These are phyloP conservation scores for Acomys russatus DNA, from an alignment of 2,797 vertebrate species.

Conservation along the genomic window DNA sequence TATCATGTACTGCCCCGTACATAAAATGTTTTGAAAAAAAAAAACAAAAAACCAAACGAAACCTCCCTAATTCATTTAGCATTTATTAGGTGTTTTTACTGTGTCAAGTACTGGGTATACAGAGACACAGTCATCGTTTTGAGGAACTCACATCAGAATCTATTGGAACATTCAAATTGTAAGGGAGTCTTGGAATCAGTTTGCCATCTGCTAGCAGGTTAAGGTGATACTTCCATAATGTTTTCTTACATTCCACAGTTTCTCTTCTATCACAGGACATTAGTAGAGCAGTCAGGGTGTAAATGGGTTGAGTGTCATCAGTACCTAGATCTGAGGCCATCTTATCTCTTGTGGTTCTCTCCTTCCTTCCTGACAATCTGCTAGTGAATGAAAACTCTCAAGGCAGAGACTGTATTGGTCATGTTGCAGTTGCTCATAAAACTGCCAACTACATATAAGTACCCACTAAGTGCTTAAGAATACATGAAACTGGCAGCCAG, in stretches of 20 bases:
- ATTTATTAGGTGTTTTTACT: slow-evolving; percentile 7
- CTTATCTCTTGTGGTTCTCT: slow-evolving; percentile 27
- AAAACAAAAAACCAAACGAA: not conserved
- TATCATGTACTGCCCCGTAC: not conserved
- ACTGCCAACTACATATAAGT: not conserved
- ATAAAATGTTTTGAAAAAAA: not conserved
- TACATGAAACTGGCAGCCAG: slow-evolving; percentile 45
- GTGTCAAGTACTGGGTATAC: not conserved
- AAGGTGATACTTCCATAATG: not conserved
- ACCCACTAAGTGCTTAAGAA: slow-evolving; percentile 5
- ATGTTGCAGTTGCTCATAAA: not conserved
- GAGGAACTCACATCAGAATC: not conserved
- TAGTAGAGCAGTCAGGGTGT: not conserved
- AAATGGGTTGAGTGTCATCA: slow-evolving; percentile 8
- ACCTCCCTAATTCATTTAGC: not conserved
- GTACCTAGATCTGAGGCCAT: not conserved
- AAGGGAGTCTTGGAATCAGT: slow-evolving; percentile 36
- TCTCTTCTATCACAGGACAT: slow-evolving; percentile 6
- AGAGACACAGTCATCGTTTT: slow-evolving; percentile 27
- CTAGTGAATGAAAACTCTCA: not conserved
- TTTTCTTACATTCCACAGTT: slow-evolving; percentile 53
- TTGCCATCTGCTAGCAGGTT: slow-evolving; percentile 36
- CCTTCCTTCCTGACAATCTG: slow-evolving; percentile 42
- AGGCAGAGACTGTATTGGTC: slow-evolving; percentile 29
- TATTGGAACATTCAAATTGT: not conserved